A percentile compares a stretch with the other conserved stretches of the same genome.
Conservation (phyloP, 2,888 invertebrate genomes). For the Meiosimyza platycephala region DNA sequence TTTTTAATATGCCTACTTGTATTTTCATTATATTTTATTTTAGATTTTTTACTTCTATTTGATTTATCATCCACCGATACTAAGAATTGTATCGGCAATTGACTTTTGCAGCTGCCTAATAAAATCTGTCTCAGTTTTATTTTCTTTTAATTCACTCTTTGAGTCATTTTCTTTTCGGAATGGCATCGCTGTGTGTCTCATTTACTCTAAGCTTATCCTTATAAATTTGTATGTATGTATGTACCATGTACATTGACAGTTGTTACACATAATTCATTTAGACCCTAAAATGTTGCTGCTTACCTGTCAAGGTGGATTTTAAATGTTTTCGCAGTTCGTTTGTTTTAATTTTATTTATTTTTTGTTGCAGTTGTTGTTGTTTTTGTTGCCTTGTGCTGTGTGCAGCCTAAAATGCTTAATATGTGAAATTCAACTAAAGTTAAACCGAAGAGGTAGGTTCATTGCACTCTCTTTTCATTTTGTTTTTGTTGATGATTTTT, state of each 20-base stretch:
- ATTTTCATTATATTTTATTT: neutral
- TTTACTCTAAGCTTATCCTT: neutral
- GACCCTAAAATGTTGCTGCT: neutral
- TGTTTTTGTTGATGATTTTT: no score
- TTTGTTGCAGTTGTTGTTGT: no score
- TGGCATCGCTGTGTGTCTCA: neutral
- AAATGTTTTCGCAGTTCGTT: no score
- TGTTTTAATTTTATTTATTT: no score
- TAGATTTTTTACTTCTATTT: neutral
- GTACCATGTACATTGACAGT: neutral
- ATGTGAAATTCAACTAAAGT: no score
- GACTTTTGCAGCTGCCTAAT: conserved; percentile 32
- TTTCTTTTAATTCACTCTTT: neutral
- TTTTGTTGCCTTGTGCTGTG: no score
- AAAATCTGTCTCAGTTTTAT: neutral
- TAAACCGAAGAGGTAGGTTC: no score
- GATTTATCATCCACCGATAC: conserved; percentile 20
- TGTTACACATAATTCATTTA: conserved; percentile 1
- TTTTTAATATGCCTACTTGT: neutral
- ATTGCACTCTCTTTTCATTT: no score
- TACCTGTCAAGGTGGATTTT: no score
- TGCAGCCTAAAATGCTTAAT: no score
- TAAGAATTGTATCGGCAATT: conserved; percentile 5
- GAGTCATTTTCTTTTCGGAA: neutral
- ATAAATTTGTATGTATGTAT: no score